These are phyloP conservation scores for Hyaena hyaena DNA, from an alignment of 2,113 vertebrate genomes.

Conservation along the genomic window DNA sequence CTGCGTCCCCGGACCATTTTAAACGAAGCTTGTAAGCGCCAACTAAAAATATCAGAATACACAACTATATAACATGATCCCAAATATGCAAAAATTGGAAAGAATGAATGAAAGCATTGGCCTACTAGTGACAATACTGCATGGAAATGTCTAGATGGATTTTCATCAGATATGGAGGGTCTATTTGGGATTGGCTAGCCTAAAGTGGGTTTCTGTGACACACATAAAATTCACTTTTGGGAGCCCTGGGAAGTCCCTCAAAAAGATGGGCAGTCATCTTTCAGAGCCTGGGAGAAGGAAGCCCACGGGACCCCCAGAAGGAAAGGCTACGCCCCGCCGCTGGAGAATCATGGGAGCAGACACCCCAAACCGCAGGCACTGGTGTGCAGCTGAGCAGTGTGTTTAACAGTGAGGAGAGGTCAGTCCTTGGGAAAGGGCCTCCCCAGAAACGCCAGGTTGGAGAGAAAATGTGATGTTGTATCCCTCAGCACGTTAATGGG, in stretches of 20 bases:
- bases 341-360: background rate
- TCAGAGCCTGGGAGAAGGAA: background rate
- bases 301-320: background rate
- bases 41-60: background rate
- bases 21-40: background rate
- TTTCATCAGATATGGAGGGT: background rate
- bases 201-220: background rate
- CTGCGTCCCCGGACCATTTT: background rate
- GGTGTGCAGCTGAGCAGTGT: accelerated
- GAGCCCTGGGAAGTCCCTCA: background rate
- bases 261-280: background rate
- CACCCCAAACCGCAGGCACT: accelerated
- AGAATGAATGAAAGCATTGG: background rate
- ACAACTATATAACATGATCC: background rate
- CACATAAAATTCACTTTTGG: background rate
- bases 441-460: background rate
- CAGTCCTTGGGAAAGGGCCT: background rate
- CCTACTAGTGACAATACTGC: background rate
- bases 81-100: background rate
- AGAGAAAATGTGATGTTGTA: background rate
- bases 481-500: accelerated
- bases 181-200: background rate
- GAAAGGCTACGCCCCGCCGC: background rate
- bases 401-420: accelerated
- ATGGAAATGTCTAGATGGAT: background rate